Evolutionary conservation across 1,140 invertebrate genomes (phyloP), one percentile per base, ranked within the genome.

Genomic region (Mya arenaria): DNA sequence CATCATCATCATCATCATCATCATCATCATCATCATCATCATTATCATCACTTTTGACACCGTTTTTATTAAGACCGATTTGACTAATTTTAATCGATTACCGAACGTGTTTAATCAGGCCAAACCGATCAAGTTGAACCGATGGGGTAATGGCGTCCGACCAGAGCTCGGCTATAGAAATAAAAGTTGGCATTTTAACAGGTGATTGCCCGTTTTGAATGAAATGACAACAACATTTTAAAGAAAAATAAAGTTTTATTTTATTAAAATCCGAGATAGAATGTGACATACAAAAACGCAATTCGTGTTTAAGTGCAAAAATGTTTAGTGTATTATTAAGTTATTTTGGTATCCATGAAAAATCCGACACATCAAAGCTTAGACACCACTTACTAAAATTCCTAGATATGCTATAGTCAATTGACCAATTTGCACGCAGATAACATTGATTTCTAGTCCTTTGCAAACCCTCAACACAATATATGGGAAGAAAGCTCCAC

Each of bases 181-280:
- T 80, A 55, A 30, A 30, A 39, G 77, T 80, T 69, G 77, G 77
- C 34, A 62, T 80, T 19, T 48, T 80, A 25, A 80, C 77, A 71
- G 77, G 77, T 80, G 48, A 30, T 36, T 19, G 17, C 10, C 25
- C 41, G 28, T 58, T 44, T 34, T 17, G 30, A 48, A 39, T 23
- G 28, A 71, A 23, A 10, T 25, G n/a, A 28, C 13, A 25, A 0
- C 19, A 48, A 4, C 17, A 71, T 71, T 30, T 39, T 55, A 6
- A 30, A 30, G 0, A 4, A 55, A 32, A 5, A 72, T 56, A 8
- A 3, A 34, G 17, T 32, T 15, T 73, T 34, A 2, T 44, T 15
- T 1, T 13, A 60, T 60, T 13, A 56, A 15, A 15, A 30, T 55
- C n/a, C 13, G 39, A 8, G 4, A n/a, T 23, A 3, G 34, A n/a